Evolutionary conservation across 1,140 invertebrate genomes (phyloP).

Genomic region (Drosophila burlai): DNA sequence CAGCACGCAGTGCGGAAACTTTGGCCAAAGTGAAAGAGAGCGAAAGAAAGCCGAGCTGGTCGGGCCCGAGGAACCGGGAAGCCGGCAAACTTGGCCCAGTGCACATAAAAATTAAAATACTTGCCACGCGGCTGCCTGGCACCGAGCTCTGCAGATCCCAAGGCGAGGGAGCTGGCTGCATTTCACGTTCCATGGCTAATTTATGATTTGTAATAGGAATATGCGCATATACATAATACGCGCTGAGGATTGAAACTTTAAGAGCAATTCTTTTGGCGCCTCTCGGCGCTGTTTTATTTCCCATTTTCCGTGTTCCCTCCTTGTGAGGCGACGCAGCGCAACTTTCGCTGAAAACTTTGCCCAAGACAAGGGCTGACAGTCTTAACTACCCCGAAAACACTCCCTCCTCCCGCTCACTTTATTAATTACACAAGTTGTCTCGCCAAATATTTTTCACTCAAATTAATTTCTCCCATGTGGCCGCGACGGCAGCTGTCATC

Average conservation of each 20-base stretch:
- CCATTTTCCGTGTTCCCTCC: constrained; percentile 31
- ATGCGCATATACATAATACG: constrained; percentile 17
- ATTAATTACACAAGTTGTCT: constrained; percentile 81
- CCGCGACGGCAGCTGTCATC: constrained; percentile 71
- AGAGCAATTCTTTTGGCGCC: constrained; percentile 12
- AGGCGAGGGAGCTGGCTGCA: constrained; percentile 9
- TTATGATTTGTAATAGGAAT: constrained; percentile 66
- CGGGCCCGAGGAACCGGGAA: constrained; percentile 2
- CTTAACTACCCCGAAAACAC: constrained; percentile 37
- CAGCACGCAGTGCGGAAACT: constrained; percentile 73
- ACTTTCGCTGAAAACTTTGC: constrained; percentile 64
- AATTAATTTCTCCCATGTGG: constrained; percentile 82
- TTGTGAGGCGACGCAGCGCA: constrained; percentile 26
- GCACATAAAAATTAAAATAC: constrained; percentile 80
- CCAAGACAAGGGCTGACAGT: constrained; percentile 77
- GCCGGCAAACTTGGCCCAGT: constrained; percentile 60
- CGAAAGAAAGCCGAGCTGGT: constrained; percentile 26
- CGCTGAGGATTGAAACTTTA: constrained; percentile 53
- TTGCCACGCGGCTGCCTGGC: constrained; percentile 68
- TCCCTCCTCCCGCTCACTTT: constrained; percentile 47
- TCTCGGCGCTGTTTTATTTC: constrained; percentile 6
- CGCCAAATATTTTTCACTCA: constrained; percentile 79
- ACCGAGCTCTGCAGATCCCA: constrained; percentile 37
- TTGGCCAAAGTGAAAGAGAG: constrained; percentile 48
- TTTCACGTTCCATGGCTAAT: constrained; percentile 68